Conservation (phyloP, 23 tunicate species). For the Styela clava region DNA sequence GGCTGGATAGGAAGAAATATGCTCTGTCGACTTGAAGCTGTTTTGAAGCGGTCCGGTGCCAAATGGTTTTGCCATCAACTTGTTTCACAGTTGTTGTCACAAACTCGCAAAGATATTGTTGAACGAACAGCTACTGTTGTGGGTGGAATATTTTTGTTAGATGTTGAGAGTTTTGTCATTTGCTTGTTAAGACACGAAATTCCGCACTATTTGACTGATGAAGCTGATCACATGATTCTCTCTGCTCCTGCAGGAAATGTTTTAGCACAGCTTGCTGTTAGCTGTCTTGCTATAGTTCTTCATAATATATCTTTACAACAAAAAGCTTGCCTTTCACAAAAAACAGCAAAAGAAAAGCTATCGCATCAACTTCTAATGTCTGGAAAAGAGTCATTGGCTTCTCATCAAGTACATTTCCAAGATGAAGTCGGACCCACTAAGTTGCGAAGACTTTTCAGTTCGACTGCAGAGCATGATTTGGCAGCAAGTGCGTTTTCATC, state of each 20-base stretch:
- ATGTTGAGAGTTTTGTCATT: constrained; percentile 45
- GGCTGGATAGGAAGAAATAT: constrained; percentile 17
- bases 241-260: constrained; percentile 51
- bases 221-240: constrained; percentile 25
- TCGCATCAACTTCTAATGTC: constrained; percentile 29
- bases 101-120: constrained; percentile 28
- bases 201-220: constrained; percentile 30
- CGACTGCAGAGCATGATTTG: constrained; percentile 84
- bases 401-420: not conserved
- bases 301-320: constrained; percentile 42
- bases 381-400: constrained; percentile 27
- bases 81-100: constrained; percentile 33
- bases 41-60: constrained; percentile 6
- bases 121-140: constrained; percentile 41
- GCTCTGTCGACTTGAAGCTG: not conserved
- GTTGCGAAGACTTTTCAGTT: constrained; percentile 82
- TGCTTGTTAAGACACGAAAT: constrained; percentile 51
- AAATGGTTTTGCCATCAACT: constrained; percentile 37
- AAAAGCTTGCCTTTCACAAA: constrained; percentile 32
- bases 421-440: constrained; percentile 27
- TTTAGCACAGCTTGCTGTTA: constrained; percentile 53
- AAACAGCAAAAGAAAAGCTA: not conserved
- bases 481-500: constrained; percentile 34
- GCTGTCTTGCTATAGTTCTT: constrained; percentile 54
- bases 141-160: constrained; percentile 38